Base-by-base conservation (phyloP, 2,888 invertebrate genomes). In the Nomada flava region DNA sequence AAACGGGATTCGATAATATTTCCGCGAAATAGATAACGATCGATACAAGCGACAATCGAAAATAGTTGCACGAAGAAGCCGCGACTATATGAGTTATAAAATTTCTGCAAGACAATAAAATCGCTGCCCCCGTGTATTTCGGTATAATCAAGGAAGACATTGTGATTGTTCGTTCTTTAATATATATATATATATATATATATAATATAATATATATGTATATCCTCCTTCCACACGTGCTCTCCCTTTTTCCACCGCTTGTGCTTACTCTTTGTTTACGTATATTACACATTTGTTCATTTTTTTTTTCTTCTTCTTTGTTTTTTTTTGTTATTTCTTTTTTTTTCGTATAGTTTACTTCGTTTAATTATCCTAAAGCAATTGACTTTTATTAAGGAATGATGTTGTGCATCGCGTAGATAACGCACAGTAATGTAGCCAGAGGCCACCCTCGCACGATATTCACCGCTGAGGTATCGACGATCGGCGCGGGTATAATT, bases 361-460 rank as follows among this genome's bases (percentile, higher is more conserved):
- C 76, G 84, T 73, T 81, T 71, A 88, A 88, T 90, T 92, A 92
- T 88, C 89, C 92, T 91, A 92, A 89, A 91, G 88, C 91, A 92
- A 92, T 92, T 92, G 92, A 92, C 92, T 89, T 91, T 92, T 91
- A 92, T 92, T 90, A 91, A 92, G 92, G 92, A 91, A 92, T 91
- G 82, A 91, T 89, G 88, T 87, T 88, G 88, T 89, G 91, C 90
- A 89, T 83, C 82, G 87, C 90, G 85, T 88, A 89, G 57, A 92
- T 78, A 88, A 90, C 85, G 89, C 91, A 90, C 86, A 88, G 82
- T 77, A 92, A 84, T 68, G 87, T 73, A 62, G 88, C 63, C 70
- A 88, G 87, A 81, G 85, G 86, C 84, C 90, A 85, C 60, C 88
- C 89, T 68, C 85, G 87, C 79, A 85, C 83, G 86, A 88, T 84